These are phyloP conservation scores for Tokudaia muenninki DNA, from an alignment of 2,797 vertebrate species.

Conservation along the genomic window DNA sequence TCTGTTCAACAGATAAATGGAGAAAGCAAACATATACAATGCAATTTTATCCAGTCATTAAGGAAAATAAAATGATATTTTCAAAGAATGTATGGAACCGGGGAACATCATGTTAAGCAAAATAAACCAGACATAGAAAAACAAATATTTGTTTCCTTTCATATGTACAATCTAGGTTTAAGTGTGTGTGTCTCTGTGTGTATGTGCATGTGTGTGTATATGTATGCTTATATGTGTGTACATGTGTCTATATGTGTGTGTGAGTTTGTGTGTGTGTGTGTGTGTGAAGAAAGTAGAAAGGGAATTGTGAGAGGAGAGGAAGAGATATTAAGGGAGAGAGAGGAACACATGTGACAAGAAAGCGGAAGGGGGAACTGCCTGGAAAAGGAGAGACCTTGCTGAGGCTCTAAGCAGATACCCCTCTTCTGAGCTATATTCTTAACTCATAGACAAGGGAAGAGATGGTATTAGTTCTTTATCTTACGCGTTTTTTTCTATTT, in stretches of 20 bases:
- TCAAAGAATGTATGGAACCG: background rate
- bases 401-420: background rate
- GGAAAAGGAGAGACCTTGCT: background rate
- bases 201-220: background rate
- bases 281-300: background rate
- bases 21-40: background rate
- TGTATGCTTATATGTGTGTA: background rate
- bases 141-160: background rate
- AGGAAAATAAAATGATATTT: background rate
- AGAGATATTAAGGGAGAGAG: background rate
- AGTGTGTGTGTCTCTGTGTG: background rate
- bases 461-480: background rate
- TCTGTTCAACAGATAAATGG: background rate
- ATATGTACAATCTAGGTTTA: background rate
- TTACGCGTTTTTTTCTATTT: background rate
- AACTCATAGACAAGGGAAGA: background rate
- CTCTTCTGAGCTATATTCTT: background rate
- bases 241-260: background rate
- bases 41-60: background rate
- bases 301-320: background rate
- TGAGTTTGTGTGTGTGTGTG: background rate
- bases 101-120: background rate
- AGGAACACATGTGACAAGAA: background rate
- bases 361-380: background rate
- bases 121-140: background rate